Evolutionary conservation across 2,113 vertebrate genomes (phyloP).

Genomic region (Scytalopus superciliaris): DNA sequence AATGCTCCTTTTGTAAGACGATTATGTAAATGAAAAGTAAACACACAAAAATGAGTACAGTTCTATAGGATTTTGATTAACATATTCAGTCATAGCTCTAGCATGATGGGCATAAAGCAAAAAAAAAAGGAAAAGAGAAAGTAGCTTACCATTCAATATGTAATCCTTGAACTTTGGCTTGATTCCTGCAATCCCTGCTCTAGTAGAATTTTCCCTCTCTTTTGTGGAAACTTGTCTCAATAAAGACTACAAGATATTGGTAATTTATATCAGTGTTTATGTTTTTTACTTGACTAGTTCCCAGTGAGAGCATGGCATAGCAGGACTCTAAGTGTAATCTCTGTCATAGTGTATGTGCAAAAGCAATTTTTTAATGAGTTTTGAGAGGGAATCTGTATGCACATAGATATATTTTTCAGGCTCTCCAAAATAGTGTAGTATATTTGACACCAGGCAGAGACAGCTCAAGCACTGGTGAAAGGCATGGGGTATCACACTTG

Average conservation of each 20-base stretch:
- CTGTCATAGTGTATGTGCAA: neutral
- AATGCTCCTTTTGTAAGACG: slow-evolving; percentile 6
- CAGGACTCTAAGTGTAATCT: neutral
- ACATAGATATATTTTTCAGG: neutral
- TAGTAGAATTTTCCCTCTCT: neutral
- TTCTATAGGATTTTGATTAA: slow-evolving; percentile 45
- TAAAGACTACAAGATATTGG: neutral
- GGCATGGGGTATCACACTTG: rapidly evolving
- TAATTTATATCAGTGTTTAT: neutral
- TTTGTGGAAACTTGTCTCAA: slow-evolving; percentile 11
- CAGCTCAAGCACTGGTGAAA: neutral
- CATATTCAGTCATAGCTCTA: neutral
- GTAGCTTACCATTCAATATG: neutral
- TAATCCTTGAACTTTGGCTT: neutral
- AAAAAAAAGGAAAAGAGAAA: neutral
- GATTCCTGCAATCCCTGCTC: neutral
- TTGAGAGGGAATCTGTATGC: rapidly evolving
- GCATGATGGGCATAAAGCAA: neutral
- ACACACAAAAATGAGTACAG: slow-evolving; percentile 3
- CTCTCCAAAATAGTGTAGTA: neutral
- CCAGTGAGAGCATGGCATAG: neutral
- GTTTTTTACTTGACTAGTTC: neutral
- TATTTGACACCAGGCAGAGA: neutral
- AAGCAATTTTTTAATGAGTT: neutral
- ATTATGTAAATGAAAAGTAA: slow-evolving; percentile 36